Evolutionary conservation across 2,888 invertebrate species (phyloP).

Genomic region (Antheraea assamensis): DNA sequence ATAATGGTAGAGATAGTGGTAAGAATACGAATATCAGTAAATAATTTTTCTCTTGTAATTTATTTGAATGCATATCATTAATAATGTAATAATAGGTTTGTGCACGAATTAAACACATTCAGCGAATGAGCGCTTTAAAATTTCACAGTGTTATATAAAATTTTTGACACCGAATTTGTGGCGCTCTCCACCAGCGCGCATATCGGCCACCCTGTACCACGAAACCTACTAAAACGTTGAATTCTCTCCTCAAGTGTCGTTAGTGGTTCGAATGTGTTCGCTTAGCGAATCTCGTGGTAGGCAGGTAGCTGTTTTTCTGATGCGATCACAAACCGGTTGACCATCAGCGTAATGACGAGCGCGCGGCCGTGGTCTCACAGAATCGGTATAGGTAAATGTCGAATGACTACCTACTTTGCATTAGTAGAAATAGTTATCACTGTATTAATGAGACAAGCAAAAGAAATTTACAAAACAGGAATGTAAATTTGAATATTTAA

Average conservation of each 20-base stretch:
- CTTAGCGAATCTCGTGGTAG: constrained; percentile 51
- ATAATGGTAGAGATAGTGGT: too few relatives aligned
- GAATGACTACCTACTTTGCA: constrained; percentile 67
- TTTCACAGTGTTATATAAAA: constrained; percentile 66
- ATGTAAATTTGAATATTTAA: constrained; percentile 28
- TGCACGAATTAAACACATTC: not conserved
- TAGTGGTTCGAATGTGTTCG: constrained; percentile 21
- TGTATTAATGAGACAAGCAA: constrained; percentile 33
- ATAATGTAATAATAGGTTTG: not conserved
- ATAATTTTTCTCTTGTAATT: not conserved
- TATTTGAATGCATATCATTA: not conserved
- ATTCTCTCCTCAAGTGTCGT: constrained; percentile 22
- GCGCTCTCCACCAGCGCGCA: constrained; percentile 62
- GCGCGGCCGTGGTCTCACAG: constrained; percentile 50
- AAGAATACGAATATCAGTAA: not conserved
- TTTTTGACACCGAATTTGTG: constrained; percentile 70
- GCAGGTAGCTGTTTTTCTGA: constrained; percentile 76
- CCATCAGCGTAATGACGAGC: constrained; percentile 72
- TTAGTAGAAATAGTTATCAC: constrained; percentile 55
- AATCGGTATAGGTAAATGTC: constrained; percentile 65
- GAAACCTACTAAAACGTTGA: constrained; percentile 30
- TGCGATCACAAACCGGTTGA: constrained; percentile 79
- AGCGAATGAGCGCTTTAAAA: constrained; percentile 37
- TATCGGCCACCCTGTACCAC: constrained; percentile 64
- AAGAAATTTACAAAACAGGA: constrained; percentile 36